Percentiles rank a stretch among this genome's conserved stretches.
phyloP scores from a whole-genome alignment of 1,140 invertebrate species.

The Gonatopus flavifemur region DNA sequence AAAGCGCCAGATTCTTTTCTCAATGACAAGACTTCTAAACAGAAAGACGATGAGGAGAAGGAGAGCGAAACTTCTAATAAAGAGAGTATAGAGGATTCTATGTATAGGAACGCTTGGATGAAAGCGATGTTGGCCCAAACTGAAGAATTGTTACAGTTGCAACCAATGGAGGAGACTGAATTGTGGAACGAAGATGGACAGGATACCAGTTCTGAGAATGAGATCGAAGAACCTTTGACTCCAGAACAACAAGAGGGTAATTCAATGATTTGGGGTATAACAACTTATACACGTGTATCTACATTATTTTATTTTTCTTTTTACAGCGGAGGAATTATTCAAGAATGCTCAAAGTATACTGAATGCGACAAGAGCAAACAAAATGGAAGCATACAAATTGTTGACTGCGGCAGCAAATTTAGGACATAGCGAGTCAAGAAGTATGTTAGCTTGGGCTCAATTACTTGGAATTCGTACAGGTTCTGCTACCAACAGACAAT shows the following conservation, averaged over 20 bases:
- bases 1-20: slow-evolving; percentile 30
- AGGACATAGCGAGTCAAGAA: slow-evolving; percentile 78
- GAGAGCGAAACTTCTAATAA: slow-evolving; percentile 19
- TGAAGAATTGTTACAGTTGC: slow-evolving; percentile 16
- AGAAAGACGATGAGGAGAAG: slow-evolving; percentile 24
- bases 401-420: slow-evolving; percentile 74
- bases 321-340: slow-evolving; percentile 68
- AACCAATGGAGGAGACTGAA: slow-evolving; percentile 17
- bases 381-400: slow-evolving; percentile 66
- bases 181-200: slow-evolving; percentile 29
- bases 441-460: slow-evolving; percentile 83
- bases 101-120: slow-evolving; percentile 28
- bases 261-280: slow-evolving; percentile 2
- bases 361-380: slow-evolving; percentile 68
- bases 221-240: slow-evolving; percentile 58
- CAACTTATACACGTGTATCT: background rate
- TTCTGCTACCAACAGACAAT: slow-evolving; percentile 51
- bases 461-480: slow-evolving; percentile 75
- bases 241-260: slow-evolving; percentile 65
- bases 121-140: slow-evolving; percentile 26
- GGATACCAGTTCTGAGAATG: slow-evolving; percentile 54
- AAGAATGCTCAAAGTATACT: slow-evolving; percentile 67
- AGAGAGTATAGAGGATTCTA: slow-evolving; percentile 17
- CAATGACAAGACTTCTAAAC: slow-evolving; percentile 34
- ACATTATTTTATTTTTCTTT: slow-evolving; percentile 3